phyloP scores from a whole-genome alignment of 1,140 invertebrate genomes.

The Gerris buenoi region DNA sequence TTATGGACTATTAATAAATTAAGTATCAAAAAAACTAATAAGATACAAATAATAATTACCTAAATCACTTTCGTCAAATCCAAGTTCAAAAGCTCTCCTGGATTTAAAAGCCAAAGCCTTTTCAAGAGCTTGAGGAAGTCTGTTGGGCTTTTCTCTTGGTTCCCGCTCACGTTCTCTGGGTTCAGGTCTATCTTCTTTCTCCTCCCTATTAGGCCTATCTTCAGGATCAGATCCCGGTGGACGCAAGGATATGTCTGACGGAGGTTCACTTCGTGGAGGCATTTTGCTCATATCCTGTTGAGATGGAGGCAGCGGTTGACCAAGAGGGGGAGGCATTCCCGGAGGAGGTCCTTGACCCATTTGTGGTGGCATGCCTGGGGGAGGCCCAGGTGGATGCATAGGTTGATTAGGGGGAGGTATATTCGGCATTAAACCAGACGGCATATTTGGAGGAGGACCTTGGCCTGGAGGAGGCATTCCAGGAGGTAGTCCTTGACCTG shows the following conservation, averaged over 20 bases:
- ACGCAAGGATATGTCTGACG: background rate
- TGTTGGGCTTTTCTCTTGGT: slow-evolving; percentile 34
- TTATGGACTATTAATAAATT: background rate
- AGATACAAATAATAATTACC: too few relatives aligned
- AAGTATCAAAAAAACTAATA: background rate
- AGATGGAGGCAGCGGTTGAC: background rate
- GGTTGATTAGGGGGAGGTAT: background rate
- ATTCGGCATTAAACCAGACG: background rate
- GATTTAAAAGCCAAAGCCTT: slow-evolving; percentile 75
- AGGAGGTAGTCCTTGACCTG: background rate
- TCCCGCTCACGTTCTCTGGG: slow-evolving; percentile 1
- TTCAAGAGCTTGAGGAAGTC: slow-evolving; percentile 67
- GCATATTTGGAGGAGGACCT: slow-evolving; percentile 3
- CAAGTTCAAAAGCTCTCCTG: slow-evolving; percentile 62
- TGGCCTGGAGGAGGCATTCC: slow-evolving; percentile 1
- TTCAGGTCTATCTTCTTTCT: slow-evolving; percentile 6
- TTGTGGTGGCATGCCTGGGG: background rate
- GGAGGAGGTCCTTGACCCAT: slow-evolving; percentile 7
- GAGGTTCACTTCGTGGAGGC: background rate
- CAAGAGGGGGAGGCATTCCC: background rate
- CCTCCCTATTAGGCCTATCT: background rate
- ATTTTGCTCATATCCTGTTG: slow-evolving; percentile 4
- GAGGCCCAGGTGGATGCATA: background rate
- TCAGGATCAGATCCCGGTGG: background rate
- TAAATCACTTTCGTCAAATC: slow-evolving; percentile 25